Conservation (phyloP, 1,140 invertebrate species). For the Bicyclus anynana region DNA sequence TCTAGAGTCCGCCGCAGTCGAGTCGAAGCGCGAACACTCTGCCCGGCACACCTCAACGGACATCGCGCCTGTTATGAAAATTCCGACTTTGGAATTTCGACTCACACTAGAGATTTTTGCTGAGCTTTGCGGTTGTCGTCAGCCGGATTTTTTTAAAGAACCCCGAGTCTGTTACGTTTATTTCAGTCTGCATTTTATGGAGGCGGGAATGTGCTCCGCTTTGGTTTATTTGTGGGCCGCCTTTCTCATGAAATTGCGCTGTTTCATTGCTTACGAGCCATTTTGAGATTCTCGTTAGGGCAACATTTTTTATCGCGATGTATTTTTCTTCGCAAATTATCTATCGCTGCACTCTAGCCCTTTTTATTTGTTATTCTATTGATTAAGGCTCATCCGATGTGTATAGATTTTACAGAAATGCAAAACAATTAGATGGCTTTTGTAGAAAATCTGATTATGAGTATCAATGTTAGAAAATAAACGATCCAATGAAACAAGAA, state of each 20-base stretch:
- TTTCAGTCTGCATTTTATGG: constrained; percentile 69
- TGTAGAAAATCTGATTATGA: constrained; percentile 19
- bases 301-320: constrained; percentile 58
- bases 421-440: neutral
- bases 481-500: constrained; percentile 42
- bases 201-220: constrained; percentile 64
- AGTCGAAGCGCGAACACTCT: neutral
- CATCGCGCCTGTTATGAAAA: constrained; percentile 66
- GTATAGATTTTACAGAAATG: neutral
- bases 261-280: constrained; percentile 68
- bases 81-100: constrained; percentile 62
- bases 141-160: constrained; percentile 61
- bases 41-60: constrained; percentile 48
- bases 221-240: constrained; percentile 68
- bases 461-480: constrained; percentile 43
- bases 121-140: constrained; percentile 64
- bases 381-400: constrained; percentile 11
- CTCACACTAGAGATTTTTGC: constrained; percentile 66
- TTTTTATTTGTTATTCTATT: constrained; percentile 33
- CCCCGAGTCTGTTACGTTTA: constrained; percentile 59
- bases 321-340: constrained; percentile 55
- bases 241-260: constrained; percentile 68
- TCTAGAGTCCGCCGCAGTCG: no score
- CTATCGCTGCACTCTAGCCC: constrained; percentile 25
- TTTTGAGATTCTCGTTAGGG: constrained; percentile 62